Evolutionary conservation across 64 coral and sea anemone genomes (phyloP).

Genomic region (Platygyra sinensis): DNA sequence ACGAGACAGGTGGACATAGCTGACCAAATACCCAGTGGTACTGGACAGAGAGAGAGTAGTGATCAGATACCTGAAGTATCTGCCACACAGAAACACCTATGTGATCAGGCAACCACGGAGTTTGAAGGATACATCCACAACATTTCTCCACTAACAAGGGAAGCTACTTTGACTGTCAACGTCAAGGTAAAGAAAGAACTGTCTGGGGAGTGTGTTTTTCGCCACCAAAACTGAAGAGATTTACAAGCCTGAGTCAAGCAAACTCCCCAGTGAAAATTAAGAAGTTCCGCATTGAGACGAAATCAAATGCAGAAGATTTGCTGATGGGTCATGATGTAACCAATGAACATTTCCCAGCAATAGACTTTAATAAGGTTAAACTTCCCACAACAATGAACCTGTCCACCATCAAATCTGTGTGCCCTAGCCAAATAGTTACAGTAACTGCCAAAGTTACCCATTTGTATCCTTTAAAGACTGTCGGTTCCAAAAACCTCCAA

Average conservation of each 20-base stretch:
- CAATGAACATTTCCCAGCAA: background rate
- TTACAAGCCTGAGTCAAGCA: background rate
- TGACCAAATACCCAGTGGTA: constrained; percentile 17
- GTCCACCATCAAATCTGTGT: background rate
- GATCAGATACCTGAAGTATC: constrained; percentile 14
- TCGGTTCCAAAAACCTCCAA: constrained; percentile 19
- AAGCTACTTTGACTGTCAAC: background rate
- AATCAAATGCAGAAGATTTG: constrained; percentile 31
- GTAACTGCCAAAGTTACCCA: constrained; percentile 45
- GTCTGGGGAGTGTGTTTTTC: constrained; percentile 33
- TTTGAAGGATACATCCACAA: background rate
- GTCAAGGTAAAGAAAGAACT: background rate
- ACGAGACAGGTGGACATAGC: constrained; percentile 9
- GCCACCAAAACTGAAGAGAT: constrained; percentile 17
- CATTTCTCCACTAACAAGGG: background rate
- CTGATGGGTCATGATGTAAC: constrained; percentile 51
- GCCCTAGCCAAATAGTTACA: constrained; percentile 47
- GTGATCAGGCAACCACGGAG: constrained; percentile 16
- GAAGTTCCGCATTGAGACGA: constrained; percentile 36
- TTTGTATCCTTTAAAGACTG: constrained; percentile 18
- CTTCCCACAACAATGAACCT: constrained; percentile 30
- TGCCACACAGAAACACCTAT: constrained; percentile 8
- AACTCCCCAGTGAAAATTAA: constrained; percentile 39
- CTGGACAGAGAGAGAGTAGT: constrained; percentile 2
- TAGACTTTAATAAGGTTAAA: constrained; percentile 10